phyloP scores from a whole-genome alignment of 1,140 invertebrate genomes.

The Panulirus ornatus region DNA sequence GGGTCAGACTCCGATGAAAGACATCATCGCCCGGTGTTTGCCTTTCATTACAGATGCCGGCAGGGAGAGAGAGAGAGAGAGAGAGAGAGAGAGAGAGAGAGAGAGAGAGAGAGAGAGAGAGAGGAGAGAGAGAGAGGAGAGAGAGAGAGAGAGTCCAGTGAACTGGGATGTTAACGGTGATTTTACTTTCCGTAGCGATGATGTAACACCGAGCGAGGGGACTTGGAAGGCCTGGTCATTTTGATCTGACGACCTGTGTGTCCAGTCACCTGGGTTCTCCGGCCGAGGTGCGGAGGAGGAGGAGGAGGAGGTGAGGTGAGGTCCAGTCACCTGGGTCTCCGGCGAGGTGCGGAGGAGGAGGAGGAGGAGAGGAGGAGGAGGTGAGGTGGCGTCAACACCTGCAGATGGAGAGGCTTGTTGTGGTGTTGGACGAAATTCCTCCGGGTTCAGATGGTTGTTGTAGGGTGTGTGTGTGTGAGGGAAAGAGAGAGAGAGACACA shows the following conservation, averaged over 20 bases:
- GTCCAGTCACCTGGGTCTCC: not conserved
- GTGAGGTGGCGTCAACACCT: not conserved
- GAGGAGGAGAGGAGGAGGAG: not conserved
- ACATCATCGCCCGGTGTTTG: not conserved
- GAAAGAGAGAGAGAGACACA: not conserved
- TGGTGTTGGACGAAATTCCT: not conserved
- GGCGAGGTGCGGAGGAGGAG: too few relatives aligned
- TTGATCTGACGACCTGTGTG: too few relatives aligned
- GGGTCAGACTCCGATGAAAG: not conserved
- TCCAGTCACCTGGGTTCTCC: too few relatives aligned
- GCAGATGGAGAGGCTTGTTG: not conserved
- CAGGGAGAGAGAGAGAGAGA: conserved; percentile 12
- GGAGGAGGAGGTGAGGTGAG: not conserved
- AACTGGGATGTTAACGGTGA: not conserved
- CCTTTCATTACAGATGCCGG: not conserved
- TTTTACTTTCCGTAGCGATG: not conserved
- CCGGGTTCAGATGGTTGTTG: not conserved
- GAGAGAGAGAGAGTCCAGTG: not conserved
- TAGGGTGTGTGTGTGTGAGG: not conserved
- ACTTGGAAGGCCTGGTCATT: not conserved
- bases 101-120: conserved; percentile 18
- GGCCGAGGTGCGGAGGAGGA: not conserved
- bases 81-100: conserved; percentile 30
- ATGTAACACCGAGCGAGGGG: too few relatives aligned
- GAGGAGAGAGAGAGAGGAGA: conserved; percentile 1